Evolutionary conservation across 1,140 invertebrate species (phyloP).

Genomic region (Lucilia sericata): DNA sequence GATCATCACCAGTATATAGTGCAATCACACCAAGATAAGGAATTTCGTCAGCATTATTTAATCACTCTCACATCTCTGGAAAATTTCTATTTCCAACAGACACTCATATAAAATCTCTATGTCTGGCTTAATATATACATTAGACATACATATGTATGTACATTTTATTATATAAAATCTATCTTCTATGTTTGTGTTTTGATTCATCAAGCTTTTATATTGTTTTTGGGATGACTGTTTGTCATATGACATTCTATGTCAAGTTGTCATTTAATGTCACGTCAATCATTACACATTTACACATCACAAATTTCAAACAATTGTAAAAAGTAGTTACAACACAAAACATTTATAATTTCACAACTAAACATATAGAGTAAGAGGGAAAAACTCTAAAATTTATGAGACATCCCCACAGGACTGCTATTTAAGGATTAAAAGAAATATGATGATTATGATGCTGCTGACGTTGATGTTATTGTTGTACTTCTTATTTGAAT

Average conservation of each 20-base stretch:
- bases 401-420: background rate
- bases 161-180: no score
- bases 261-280: constrained; percentile 60
- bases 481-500: background rate
- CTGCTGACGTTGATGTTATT: background rate
- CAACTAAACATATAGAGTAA: background rate
- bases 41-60: no score
- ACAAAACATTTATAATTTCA: background rate
- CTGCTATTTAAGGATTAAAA: background rate
- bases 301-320: constrained; percentile 48
- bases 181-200: no score
- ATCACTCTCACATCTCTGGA: no score
- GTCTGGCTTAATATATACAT: no score
- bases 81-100: no score
- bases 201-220: background rate
- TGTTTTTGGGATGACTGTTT: constrained; percentile 15
- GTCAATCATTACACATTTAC: constrained; percentile 56
- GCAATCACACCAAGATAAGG: no score
- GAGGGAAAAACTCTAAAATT: background rate
- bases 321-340: constrained; percentile 3
- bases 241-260: constrained; percentile 53
- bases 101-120: no score
- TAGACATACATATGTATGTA: no score
- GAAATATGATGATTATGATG: background rate
- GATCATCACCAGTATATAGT: no score